Evolutionary conservation across 2,888 invertebrate species (phyloP).

Genomic region (Rhogogaster chlorosoma): DNA sequence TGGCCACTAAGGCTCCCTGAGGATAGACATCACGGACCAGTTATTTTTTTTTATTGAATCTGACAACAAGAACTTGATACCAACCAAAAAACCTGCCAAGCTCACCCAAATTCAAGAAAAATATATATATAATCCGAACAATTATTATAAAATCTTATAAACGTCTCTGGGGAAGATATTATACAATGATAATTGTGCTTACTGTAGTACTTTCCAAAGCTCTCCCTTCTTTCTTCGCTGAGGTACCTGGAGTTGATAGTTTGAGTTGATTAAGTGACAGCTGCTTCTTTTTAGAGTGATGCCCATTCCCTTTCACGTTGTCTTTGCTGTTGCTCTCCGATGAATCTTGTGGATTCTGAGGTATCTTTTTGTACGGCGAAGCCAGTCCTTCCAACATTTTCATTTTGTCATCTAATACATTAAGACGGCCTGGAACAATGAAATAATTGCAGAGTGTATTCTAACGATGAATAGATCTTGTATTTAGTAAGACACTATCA

Average conservation of each 20-base stretch:
- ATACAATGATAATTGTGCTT: background rate
- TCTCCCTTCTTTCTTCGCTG: background rate
- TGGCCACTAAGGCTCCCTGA: background rate
- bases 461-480: background rate
- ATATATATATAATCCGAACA: background rate
- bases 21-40: background rate
- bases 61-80: background rate
- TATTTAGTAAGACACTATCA: background rate
- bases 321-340: background rate
- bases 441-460: background rate
- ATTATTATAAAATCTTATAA: background rate
- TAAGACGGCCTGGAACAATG: background rate
- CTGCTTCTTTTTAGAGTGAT: background rate
- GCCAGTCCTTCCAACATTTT: slow-evolving; percentile 5
- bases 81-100: background rate
- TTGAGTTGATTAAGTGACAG: background rate
- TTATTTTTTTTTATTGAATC: background rate
- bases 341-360: background rate
- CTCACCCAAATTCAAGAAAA: background rate
- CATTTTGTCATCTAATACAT: slow-evolving; percentile 1
- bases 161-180: background rate
- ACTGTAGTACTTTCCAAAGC: background rate
- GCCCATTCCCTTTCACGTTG: background rate
- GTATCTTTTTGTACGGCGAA: background rate
- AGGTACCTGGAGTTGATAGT: background rate